Percentiles rank a stretch among this genome's conserved stretches.
Conservation (phyloP, 2,888 invertebrate species). For the Calephelis perditalis region DNA sequence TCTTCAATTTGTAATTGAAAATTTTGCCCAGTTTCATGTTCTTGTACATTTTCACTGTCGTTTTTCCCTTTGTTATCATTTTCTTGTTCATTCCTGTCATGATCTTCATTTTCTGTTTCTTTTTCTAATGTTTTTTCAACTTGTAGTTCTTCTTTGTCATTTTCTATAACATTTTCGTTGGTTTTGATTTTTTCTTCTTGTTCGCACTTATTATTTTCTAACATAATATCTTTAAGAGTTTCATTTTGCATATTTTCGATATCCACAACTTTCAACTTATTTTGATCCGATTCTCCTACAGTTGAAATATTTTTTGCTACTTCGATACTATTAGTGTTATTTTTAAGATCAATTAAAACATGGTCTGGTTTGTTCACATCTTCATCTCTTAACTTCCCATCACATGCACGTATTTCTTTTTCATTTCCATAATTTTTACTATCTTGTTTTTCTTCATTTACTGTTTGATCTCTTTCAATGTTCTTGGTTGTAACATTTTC, state of each 20-base stretch:
- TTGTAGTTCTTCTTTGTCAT: constrained; percentile 21
- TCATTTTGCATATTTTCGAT: constrained; percentile 21
- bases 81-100: constrained; percentile 14
- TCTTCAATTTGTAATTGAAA: constrained; percentile 9
- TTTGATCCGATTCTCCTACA: no score
- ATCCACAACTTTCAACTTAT: constrained; percentile 9
- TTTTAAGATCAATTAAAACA: no score
- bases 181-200: constrained; percentile 25
- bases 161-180: constrained; percentile 18
- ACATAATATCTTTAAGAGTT: constrained; percentile 3
- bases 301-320: no score
- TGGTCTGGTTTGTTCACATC: constrained; percentile 16
- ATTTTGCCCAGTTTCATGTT: no score
- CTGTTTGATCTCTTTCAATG: no score
- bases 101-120: constrained; percentile 12
- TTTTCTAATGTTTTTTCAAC: constrained; percentile 27
- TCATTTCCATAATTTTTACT: no score
- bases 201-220: constrained; percentile 25
- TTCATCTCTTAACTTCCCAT: constrained; percentile 15
- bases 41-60: background rate
- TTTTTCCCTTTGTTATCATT: constrained; percentile 26
- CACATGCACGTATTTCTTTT: constrained; percentile 2
- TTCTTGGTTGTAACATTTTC: no score
- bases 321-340: no score
- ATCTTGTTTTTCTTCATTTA: no score